phyloP scores from a whole-genome alignment of 2,113 vertebrate species.

The Scomber scombrus region DNA sequence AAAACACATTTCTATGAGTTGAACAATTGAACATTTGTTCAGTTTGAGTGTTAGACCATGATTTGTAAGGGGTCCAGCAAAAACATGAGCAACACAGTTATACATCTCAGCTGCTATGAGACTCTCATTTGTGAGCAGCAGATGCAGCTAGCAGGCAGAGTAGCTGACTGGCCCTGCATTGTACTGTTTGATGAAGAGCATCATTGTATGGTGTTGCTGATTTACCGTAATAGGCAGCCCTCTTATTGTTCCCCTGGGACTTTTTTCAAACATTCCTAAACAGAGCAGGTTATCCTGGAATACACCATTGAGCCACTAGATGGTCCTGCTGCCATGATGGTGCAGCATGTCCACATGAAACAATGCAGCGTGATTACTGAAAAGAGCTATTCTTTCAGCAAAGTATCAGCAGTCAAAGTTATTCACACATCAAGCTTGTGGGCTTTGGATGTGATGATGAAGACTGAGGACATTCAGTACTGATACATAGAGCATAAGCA shows the following conservation, averaged over 20 bases:
- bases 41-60: background rate
- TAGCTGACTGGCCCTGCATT: conserved; percentile 36
- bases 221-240: conserved; percentile 22
- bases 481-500: background rate
- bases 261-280: conserved; percentile 8
- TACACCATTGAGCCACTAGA: conserved; percentile 63
- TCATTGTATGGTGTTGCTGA: conserved; percentile 33
- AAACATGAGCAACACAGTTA: background rate
- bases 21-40: background rate
- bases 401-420: background rate
- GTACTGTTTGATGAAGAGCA: conserved; percentile 51
- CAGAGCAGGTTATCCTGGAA: background rate
- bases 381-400: background rate
- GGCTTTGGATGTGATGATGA: background rate
- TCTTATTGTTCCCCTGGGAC: background rate
- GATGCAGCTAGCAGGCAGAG: background rate
- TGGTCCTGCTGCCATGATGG: conserved; percentile 50
- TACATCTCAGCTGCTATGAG: background rate
- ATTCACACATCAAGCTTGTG: background rate
- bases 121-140: conserved; percentile 6
- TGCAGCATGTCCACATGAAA: background rate
- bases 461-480: background rate
- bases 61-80: background rate
- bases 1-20: background rate
- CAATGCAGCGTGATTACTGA: background rate